Evolutionary conservation across 2,113 vertebrate species (phyloP).

Genomic region (Phasianus colchicus): DNA sequence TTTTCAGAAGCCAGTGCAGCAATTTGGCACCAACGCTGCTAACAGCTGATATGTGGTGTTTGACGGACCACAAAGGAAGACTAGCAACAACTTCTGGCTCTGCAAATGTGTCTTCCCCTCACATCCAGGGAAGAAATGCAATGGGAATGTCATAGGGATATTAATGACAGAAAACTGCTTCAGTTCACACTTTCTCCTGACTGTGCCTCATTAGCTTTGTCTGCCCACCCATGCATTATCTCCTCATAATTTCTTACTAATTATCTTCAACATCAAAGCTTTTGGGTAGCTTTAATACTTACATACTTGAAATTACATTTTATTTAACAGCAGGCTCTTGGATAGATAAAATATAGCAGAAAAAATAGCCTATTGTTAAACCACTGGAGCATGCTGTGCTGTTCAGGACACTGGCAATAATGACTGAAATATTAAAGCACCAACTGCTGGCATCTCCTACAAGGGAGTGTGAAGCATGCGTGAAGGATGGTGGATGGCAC

Average conservation of each 20-base stretch:
- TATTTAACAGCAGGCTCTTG: background rate
- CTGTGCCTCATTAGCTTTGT: conserved; percentile 34
- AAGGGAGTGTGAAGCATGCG: background rate
- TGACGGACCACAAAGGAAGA: background rate
- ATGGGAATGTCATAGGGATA: background rate
- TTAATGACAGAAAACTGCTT: background rate
- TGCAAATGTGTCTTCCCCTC: background rate
- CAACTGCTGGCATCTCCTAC: background rate
- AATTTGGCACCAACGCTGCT: background rate
- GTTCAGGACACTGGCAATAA: background rate
- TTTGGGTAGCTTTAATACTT: conserved; percentile 31
- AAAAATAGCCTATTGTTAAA: background rate
- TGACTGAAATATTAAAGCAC: background rate
- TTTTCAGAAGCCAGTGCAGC: background rate
- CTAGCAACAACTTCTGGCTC: background rate
- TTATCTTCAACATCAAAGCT: conserved; percentile 52
- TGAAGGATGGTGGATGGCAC: background rate
- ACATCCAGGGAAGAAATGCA: background rate
- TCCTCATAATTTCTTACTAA: conserved; percentile 40
- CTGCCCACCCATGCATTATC: conserved; percentile 54
- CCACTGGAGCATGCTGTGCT: background rate
- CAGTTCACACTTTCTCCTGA: conserved; percentile 16
- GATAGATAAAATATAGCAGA: background rate
- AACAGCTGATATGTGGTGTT: background rate
- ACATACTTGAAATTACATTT: background rate